Evolutionary conservation across 2,888 invertebrate genomes (phyloP).

Genomic region (Keiferia lycopersicella): DNA sequence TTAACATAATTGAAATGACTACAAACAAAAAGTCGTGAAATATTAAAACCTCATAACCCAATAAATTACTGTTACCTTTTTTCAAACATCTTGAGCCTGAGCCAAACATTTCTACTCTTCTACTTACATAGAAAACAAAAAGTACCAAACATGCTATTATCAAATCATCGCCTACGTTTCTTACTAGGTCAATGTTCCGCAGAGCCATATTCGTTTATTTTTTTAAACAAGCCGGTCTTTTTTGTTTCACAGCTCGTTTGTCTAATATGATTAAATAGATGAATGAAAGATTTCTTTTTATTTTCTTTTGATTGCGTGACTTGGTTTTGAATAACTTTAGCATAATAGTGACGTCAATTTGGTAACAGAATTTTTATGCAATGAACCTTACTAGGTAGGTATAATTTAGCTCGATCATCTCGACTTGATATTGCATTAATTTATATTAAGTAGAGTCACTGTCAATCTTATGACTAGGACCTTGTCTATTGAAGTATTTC

Average conservation of each 20-base stretch:
- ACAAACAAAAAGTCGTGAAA: too few species aligned
- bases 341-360: not conserved
- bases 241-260: slow-evolving; percentile 23
- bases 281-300: slow-evolving; percentile 33
- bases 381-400: too few species aligned
- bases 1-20: too few species aligned
- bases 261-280: slow-evolving; percentile 27
- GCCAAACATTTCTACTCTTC: slow-evolving; percentile 40
- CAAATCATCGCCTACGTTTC: slow-evolving; percentile 42
- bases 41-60: too few species aligned
- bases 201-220: slow-evolving; percentile 32
- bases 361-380: not conserved
- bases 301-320: slow-evolving; percentile 18
- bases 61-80: too few species aligned
- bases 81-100: too few species aligned
- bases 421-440: too few species aligned
- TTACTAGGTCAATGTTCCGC: slow-evolving; percentile 36
- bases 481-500: not conserved
- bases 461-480: not conserved
- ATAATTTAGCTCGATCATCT: too few species aligned
- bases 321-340: not conserved
- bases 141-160: slow-evolving; percentile 39
- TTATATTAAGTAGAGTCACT: too few species aligned
- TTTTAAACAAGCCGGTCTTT: slow-evolving; percentile 31
- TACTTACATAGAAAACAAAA: slow-evolving; percentile 46